Evolutionary conservation across 92 coral and sea anemone species (phyloP).

Genomic region (Zoanthus sociatus): DNA sequence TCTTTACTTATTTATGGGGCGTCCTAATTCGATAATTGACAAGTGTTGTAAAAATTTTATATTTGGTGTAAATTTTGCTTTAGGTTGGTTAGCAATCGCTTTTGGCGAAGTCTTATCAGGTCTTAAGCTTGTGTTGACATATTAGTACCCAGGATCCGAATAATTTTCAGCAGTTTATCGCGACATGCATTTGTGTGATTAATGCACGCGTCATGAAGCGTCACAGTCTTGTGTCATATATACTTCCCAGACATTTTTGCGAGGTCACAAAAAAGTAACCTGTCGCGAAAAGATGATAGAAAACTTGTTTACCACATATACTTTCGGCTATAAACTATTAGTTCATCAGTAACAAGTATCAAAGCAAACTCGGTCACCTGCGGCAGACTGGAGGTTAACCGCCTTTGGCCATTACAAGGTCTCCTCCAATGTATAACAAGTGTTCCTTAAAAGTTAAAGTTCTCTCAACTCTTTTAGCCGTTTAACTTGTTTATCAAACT

Average conservation of each 20-base stretch:
- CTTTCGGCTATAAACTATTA: background rate
- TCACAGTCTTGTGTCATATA: background rate
- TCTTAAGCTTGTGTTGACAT: conserved; percentile 7
- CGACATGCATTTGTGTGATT: background rate
- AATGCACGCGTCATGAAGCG: background rate
- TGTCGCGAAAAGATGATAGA: background rate
- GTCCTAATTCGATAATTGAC: no score
- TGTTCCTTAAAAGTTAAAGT: no score
- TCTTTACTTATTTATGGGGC: no score
- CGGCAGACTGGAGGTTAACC: no score
- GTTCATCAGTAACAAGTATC: background rate
- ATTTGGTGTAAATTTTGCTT: no score
- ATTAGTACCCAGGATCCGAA: conserved; percentile 17
- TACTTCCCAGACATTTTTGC: background rate
- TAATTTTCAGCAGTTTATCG: conserved; percentile 7
- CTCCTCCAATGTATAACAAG: no score
- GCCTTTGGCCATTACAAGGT: no score
- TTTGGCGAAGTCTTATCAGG: background rate
- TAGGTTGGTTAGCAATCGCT: background rate
- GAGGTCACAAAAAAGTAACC: background rate
- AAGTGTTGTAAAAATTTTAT: no score
- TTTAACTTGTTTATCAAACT: no score
- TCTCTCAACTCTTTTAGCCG: no score
- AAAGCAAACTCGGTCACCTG: no score
- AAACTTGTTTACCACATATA: background rate